phyloP scores from a whole-genome alignment of 2,797 vertebrate species.

The Helicolenus hilgendorfi region DNA sequence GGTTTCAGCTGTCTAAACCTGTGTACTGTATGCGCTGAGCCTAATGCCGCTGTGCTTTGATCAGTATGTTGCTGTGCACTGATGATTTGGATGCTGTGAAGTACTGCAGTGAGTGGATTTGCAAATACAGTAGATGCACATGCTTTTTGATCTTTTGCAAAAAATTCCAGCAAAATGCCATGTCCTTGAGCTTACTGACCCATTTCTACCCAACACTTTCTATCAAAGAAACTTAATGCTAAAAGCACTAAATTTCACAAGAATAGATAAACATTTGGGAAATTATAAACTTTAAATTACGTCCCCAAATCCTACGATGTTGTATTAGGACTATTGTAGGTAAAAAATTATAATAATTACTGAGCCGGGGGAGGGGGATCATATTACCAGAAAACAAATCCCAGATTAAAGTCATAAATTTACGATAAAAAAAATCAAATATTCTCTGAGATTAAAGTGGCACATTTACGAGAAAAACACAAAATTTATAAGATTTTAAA shows the following conservation, averaged over 20 bases:
- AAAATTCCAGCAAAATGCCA: neutral
- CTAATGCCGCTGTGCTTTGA: slow-evolving; percentile 55
- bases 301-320: neutral
- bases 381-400: too few species aligned
- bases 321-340: too few species aligned
- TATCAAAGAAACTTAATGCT: neutral
- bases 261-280: neutral
- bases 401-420: too few species aligned
- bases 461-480: too few species aligned
- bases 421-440: too few species aligned
- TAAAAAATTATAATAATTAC: too few species aligned
- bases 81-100: slow-evolving; percentile 36
- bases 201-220: neutral
- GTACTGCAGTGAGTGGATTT: slow-evolving; percentile 26
- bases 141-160: neutral
- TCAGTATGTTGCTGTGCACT: slow-evolving; percentile 34
- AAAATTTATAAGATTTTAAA: too few species aligned
- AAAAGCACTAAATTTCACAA: neutral
- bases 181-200: neutral
- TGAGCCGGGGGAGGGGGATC: too few species aligned
- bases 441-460: too few species aligned
- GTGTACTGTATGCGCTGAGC: slow-evolving; percentile 19
- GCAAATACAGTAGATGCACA: neutral
- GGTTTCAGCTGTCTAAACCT: slow-evolving; percentile 47
- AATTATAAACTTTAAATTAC: neutral